These are phyloP conservation scores for Pachyuromys duprasi DNA, from an alignment of 2,797 vertebrate genomes.

Conservation along the genomic window DNA sequence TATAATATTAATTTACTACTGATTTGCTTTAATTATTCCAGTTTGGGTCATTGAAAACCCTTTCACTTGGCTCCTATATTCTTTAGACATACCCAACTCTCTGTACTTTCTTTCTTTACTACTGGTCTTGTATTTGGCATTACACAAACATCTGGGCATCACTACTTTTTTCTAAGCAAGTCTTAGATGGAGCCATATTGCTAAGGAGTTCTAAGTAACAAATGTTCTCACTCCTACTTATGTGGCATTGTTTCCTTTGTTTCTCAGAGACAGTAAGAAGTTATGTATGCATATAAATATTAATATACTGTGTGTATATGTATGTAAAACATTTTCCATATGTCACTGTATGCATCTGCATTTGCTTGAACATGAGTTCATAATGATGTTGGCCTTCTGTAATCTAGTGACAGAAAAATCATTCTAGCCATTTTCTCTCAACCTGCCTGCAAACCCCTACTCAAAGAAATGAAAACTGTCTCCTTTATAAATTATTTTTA, in stretches of 20 bases:
- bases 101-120: neutral
- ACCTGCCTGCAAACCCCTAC: neutral
- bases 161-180: neutral
- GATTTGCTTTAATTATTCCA: neutral
- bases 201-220: neutral
- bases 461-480: neutral
- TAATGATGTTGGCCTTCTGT: neutral
- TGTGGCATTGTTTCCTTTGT: neutral
- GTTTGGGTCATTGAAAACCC: neutral
- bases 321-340: slow-evolving; percentile 14
- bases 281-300: neutral
- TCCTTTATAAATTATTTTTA: neutral
- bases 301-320: neutral
- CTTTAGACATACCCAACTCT: neutral
- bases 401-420: neutral
- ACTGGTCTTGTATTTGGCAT: neutral
- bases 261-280: neutral
- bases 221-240: neutral
- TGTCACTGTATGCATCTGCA: neutral
- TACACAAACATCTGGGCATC: neutral
- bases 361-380: slow-evolving; percentile 14
- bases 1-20: neutral
- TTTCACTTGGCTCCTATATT: neutral
- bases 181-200: neutral
- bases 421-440: neutral